phyloP scores from a whole-genome alignment of 2,888 invertebrate genomes.

The Eumerus sabulonum region DNA sequence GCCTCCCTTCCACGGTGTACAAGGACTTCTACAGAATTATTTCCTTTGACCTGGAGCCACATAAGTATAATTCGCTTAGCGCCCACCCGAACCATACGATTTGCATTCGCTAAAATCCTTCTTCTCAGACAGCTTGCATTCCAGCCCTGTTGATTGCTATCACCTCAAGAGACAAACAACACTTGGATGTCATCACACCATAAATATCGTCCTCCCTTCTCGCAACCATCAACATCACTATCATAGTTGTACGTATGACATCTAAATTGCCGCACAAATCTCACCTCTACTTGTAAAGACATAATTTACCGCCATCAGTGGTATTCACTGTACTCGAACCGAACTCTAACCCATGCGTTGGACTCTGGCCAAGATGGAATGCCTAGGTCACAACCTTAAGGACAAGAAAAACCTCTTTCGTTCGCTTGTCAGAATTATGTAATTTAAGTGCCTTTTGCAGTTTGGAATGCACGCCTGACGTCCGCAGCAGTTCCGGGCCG shows the following conservation, averaged over 20 bases:
- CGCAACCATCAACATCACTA: too few species aligned
- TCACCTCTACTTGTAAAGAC: conserved; percentile 28
- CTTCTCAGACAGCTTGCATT: too few species aligned
- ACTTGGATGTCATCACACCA: too few species aligned
- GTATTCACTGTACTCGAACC: neutral
- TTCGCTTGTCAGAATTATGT: conserved; percentile 57
- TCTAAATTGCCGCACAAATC: conserved; percentile 37
- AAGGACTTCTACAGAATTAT: too few species aligned
- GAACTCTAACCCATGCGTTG: conserved; percentile 14
- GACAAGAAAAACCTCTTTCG: conserved; percentile 61
- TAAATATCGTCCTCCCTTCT: too few species aligned
- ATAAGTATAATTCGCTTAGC: too few species aligned
- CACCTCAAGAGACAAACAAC: too few species aligned
- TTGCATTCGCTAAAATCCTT: too few species aligned
- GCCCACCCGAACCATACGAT: too few species aligned
- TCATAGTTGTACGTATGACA: conserved; percentile 21
- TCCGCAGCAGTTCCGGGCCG: conserved; percentile 1
- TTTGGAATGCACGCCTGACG: conserved; percentile 11
- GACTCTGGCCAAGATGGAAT: conserved; percentile 37
- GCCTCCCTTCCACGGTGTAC: too few species aligned
- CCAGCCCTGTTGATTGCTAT: too few species aligned
- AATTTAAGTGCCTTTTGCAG: conserved; percentile 53
- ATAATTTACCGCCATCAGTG: conserved; percentile 21
- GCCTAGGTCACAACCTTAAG: conserved; percentile 27
- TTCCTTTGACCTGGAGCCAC: too few species aligned